phyloP scores from a whole-genome alignment of 2,113 vertebrate genomes.

The Euleptes europaea region DNA sequence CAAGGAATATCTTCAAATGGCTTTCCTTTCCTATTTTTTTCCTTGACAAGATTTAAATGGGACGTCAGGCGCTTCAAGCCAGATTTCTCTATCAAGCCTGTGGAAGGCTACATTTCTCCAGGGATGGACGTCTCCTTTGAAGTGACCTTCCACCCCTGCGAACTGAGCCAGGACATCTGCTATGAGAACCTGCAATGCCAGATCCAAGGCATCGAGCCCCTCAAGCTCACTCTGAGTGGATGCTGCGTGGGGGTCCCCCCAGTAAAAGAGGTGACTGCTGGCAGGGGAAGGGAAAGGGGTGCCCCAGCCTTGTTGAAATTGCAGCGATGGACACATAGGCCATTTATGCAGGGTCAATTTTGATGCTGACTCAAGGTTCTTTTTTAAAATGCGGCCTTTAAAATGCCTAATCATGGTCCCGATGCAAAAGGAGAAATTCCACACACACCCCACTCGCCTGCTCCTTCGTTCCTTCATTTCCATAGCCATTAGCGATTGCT shows the following conservation, averaged over 20 bases:
- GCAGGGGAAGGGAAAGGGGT: not conserved
- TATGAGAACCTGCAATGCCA: constrained; percentile 78
- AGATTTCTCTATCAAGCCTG: constrained; percentile 80
- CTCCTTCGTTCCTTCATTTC: no score
- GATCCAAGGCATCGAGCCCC: constrained; percentile 72
- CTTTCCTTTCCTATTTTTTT: constrained; percentile 12
- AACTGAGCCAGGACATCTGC: constrained; percentile 71
- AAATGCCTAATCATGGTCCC: no score
- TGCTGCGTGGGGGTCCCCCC: constrained; percentile 72
- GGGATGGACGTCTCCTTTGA: constrained; percentile 80
- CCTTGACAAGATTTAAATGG: constrained; percentile 84
- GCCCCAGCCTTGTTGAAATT: no score
- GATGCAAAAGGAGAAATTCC: no score
- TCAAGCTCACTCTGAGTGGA: constrained; percentile 81
- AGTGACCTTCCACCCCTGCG: constrained; percentile 78
- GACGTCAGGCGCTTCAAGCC: constrained; percentile 73
- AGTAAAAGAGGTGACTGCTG: constrained; percentile 73
- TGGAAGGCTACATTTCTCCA: constrained; percentile 80
- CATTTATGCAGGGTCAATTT: no score
- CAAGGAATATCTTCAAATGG: not conserved
- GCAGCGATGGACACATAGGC: no score
- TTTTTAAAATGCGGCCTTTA: no score
- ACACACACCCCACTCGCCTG: no score
- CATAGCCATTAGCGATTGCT: no score
- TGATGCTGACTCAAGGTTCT: no score